Evolutionary conservation across 2,113 vertebrate genomes (phyloP).

Genomic region (Carettochelys insculpta): DNA sequence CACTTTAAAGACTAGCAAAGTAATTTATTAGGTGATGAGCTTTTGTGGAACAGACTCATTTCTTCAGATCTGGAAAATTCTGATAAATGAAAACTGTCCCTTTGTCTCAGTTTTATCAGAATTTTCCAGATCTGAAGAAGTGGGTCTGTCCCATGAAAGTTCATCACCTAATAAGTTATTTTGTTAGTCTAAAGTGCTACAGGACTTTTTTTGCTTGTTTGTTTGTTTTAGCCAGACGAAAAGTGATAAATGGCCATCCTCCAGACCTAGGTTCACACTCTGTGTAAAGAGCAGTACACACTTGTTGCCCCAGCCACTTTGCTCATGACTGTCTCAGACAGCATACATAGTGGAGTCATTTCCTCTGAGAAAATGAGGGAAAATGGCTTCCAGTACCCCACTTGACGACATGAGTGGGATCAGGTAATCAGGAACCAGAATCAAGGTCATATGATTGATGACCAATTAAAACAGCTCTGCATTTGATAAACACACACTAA

Average conservation of each 20-base stretch:
- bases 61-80: too few species aligned
- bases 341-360: fast-evolving
- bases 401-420: not conserved
- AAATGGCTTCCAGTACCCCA: not conserved
- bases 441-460: fast-evolving
- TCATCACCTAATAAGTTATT: too few species aligned
- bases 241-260: not conserved
- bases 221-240: too few species aligned
- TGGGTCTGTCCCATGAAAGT: too few species aligned
- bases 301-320: not conserved
- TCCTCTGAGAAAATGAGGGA: not conserved
- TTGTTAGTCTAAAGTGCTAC: too few species aligned
- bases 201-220: too few species aligned
- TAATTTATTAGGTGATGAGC: too few species aligned
- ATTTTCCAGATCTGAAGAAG: too few species aligned
- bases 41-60: too few species aligned
- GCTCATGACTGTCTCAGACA: not conserved
- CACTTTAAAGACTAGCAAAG: too few species aligned
- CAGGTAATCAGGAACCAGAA: fast-evolving
- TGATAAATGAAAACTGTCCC: too few species aligned
- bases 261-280: fast-evolving
- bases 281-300: not conserved
- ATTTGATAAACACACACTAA: not conserved
- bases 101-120: too few species aligned
- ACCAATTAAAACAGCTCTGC: not conserved